Conservation (phyloP, 92 coral and sea anemone species). For the Isaurus tuberculatus region DNA sequence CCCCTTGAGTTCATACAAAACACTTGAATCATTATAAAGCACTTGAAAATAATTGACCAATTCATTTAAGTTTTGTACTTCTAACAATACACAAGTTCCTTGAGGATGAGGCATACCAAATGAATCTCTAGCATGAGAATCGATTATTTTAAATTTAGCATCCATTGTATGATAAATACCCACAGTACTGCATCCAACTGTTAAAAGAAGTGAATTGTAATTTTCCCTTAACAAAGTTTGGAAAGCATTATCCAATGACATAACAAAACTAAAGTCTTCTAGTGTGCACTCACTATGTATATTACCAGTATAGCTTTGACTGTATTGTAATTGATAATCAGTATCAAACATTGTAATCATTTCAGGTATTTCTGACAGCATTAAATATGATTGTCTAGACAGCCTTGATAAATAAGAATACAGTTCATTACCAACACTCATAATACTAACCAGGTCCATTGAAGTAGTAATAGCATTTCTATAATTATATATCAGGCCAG, state of each 20-base stretch:
- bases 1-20: neutral
- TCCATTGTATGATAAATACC: slow-evolving; percentile 37
- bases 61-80: slow-evolving; percentile 26
- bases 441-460: slow-evolving; percentile 42
- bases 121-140: slow-evolving; percentile 65
- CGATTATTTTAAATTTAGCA: slow-evolving; percentile 52
- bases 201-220: slow-evolving; percentile 59
- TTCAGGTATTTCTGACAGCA: slow-evolving; percentile 55
- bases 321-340: slow-evolving; percentile 39
- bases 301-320: slow-evolving; percentile 56
- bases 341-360: slow-evolving; percentile 41
- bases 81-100: slow-evolving; percentile 57
- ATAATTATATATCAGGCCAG: slow-evolving; percentile 51
- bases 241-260: slow-evolving; percentile 61
- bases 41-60: slow-evolving; percentile 22
- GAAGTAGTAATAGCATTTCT: slow-evolving; percentile 45
- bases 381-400: slow-evolving; percentile 40
- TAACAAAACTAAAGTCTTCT: slow-evolving; percentile 52
- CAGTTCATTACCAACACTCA: slow-evolving; percentile 65
- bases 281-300: slow-evolving; percentile 17
- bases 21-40: neutral
- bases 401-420: slow-evolving; percentile 53
- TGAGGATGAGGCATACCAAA: slow-evolving; percentile 61
- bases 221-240: slow-evolving; percentile 48
- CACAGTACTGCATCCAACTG: slow-evolving; percentile 51